phyloP scores from a whole-genome alignment of 2,797 vertebrate genomes.

The Rousettus madagascariensis region DNA sequence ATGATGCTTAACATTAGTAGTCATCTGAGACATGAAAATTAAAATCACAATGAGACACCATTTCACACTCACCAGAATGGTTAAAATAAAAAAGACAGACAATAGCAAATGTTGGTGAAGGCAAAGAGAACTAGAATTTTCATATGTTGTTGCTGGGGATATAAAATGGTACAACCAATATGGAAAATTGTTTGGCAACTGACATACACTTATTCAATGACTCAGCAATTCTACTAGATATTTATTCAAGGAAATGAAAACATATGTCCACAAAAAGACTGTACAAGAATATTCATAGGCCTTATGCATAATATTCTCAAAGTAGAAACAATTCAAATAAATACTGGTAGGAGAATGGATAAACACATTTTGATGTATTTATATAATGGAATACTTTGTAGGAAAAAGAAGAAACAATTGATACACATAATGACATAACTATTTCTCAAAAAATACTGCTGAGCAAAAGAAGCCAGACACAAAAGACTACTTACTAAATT shows the following conservation, averaged over 20 bases:
- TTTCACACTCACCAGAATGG: not conserved
- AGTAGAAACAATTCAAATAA: not conserved
- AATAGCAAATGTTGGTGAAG: not conserved
- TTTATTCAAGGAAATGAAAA: slow-evolving; percentile 2
- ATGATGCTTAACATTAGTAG: not conserved
- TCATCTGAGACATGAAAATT: not conserved
- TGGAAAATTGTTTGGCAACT: not conserved
- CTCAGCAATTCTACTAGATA: not conserved
- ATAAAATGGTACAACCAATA: not conserved
- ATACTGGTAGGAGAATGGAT: not conserved
- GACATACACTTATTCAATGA: not conserved
- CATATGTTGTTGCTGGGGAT: not conserved
- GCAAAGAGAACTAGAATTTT: not conserved
- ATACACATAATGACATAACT: not conserved
- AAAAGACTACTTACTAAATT: not conserved
- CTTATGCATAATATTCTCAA: not conserved
- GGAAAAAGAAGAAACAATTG: not conserved
- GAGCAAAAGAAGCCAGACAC: not conserved
- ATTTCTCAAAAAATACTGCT: not conserved
- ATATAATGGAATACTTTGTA: not conserved
- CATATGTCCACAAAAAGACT: not conserved
- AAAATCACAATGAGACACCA: not conserved
- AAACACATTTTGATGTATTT: not conserved
- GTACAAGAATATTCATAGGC: not conserved
- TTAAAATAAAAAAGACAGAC: not conserved